Base-by-base conservation (phyloP, 2,797 vertebrate species). In the Scleropages formosus region DNA sequence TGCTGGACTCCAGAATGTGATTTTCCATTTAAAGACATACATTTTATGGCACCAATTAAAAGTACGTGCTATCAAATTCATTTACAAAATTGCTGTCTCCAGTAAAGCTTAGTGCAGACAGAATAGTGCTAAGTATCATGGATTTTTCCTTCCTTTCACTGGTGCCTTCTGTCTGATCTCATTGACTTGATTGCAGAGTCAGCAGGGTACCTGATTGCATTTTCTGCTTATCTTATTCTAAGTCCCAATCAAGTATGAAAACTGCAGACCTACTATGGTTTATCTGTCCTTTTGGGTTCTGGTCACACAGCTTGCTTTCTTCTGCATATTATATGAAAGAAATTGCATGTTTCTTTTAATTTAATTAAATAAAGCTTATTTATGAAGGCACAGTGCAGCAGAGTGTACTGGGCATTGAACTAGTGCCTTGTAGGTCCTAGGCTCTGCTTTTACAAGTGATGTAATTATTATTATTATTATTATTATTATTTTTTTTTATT, bases 11-110 rank as follows among this genome's bases (percentile, higher is more conserved):
- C 31, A 63, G 73, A 53, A 62, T 62, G 68, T 15, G 59, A 60
- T 51, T 53, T 46, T 72, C 46, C 61, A 56, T 60, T 44, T 56
- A 72, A 39, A 71, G 68, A 70, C 73, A 78, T 67, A 63, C 75
- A 73, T 74, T 70, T 49, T 71, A 69, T 66, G 47, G 7, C 70
- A 77, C 73, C 79, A 78, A 82, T 80, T 78, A 77, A 80, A 81
- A 72, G 39, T 63, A 26, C 79, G 76, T 62, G 63, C 44, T 4
- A 58, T 71, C 75, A 49, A 61, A 81, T 81, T 75, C 62, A 82
- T 81, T 78, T 81, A 82, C 80, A 69, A 78, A 82, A 81, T 78
- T 59, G 58, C 71, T 74, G 73, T 70, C 67, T 67, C 71, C 71
- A 74, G 76, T 47, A 78, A 74, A 71, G 60, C 70, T 68, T 69